Conservation (phyloP, 2,888 invertebrate genomes). For the Ferdinandea cuprea region DNA sequence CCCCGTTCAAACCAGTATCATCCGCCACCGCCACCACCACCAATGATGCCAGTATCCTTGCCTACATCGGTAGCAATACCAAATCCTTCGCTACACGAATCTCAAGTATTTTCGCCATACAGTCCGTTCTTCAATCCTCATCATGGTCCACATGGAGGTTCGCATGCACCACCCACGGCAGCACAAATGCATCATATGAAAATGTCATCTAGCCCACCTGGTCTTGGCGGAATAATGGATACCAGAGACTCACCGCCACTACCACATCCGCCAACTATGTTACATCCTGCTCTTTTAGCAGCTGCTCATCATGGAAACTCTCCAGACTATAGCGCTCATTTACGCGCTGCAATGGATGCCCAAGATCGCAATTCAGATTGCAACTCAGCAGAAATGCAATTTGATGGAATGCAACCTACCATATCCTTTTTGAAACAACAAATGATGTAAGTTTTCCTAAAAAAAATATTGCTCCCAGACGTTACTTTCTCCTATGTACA, state of each 20-base stretch:
- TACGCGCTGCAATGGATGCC: slow-evolving; percentile 90
- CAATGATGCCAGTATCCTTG: slow-evolving; percentile 93
- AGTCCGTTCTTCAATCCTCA: slow-evolving; percentile 92
- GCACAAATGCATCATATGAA: slow-evolving; percentile 83
- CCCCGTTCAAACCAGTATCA: slow-evolving; percentile 86
- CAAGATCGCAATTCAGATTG: slow-evolving; percentile 95
- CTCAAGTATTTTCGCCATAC: slow-evolving; percentile 96
- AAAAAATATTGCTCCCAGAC: background rate
- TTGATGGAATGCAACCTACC: slow-evolving; percentile 96
- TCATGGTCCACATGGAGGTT: slow-evolving; percentile 84
- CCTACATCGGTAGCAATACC: slow-evolving; percentile 98
- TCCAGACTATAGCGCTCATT: slow-evolving; percentile 89
- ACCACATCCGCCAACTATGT: slow-evolving; percentile 92
- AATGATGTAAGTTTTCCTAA: slow-evolving; percentile 77
- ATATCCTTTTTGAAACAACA: slow-evolving; percentile 93
- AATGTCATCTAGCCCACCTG: slow-evolving; percentile 85
- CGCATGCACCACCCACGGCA: slow-evolving; percentile 83
- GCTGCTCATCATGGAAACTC: slow-evolving; percentile 92
- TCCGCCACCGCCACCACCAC: slow-evolving; percentile 87
- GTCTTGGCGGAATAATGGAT: slow-evolving; percentile 86
- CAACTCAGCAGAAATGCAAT: slow-evolving; percentile 95
- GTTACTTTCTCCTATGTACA: slow-evolving; percentile 11
- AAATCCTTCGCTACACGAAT: slow-evolving; percentile 97
- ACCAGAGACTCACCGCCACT: slow-evolving; percentile 93
- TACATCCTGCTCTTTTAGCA: slow-evolving; percentile 93